Base-by-base conservation (phyloP, 2,888 invertebrate species). In the Epirrhoe tristata region DNA sequence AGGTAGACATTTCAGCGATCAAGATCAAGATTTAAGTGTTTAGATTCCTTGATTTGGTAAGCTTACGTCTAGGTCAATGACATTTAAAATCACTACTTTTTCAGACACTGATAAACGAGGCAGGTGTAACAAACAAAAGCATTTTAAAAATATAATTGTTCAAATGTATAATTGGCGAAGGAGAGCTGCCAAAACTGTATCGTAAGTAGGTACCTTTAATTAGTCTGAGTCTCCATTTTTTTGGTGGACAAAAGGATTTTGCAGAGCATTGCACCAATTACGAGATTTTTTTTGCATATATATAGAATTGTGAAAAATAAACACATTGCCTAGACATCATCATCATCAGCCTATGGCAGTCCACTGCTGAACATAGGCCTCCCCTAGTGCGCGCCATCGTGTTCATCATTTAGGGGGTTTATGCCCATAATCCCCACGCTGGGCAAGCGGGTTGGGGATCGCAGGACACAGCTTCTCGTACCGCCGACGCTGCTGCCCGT, bases 171-270 rank as follows among this genome's bases (percentile, higher is more conserved):
- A 55, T 54, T 58, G 17, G 58, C 24, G 32, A 43, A 50, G 43
- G 43, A 43, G 12, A 62, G 57, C 39, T 66, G 66, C 66, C 66
- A 66, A 62, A 61, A 52, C 12, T 36, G 36, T 39, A 55, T 52
- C 59, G 52, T 39, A 56, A 56, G 54, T 39, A 56, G 51, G 54
- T 31, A 36, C 17, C 14, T 17, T 55, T 43, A 54, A 59, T 63
- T 63, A 46, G 58, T 59, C 39, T 51, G 58, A 24, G 39, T 39
- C 31, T 52, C 24, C 17, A 24, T 54, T 51, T 55, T 34, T 17
- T 43, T 32, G 50, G 16, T 48, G 58, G 31, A 59, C 54, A 63
- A 58, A 58, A 36, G 53, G 53, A 61, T 48, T 51, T 51, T 36
- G n/a, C 46, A 56, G 62, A 16, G 39, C 51, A 54, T 17, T 61